Percentiles rank a stretch among this genome's conserved stretches.
phyloP scores from a whole-genome alignment of 2,113 vertebrate genomes.

The pig (Sus scrofa) region T2T-Sscrofa CM000812.6:247383501-247384000 shows the following conservation, averaged over 20 bases:
- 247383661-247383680: constrained; percentile 90
- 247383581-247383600: constrained; percentile 93
- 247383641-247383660: constrained; percentile 90
- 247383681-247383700: constrained; percentile 92
- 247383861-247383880: constrained; percentile 40
- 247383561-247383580: constrained; percentile 86
- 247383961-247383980: constrained; percentile 64
- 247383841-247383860: constrained; percentile 25
- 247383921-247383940: constrained; percentile 61
- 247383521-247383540: constrained; percentile 67
- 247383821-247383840: constrained; percentile 59
- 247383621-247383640: constrained; percentile 92
- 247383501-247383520: constrained; percentile 83
- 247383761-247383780: constrained; percentile 92
- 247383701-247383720: constrained; percentile 90
- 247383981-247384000: constrained; percentile 76
- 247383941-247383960: constrained; percentile 54
- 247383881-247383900: constrained; percentile 37
- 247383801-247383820: constrained; percentile 54
- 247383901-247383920: constrained; percentile 68
- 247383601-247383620: constrained; percentile 93
- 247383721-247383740: constrained; percentile 78
- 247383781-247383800: constrained; percentile 55
- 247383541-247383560: constrained; percentile 85
- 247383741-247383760: constrained; percentile 92